A percentile compares a stretch with the other conserved stretches of the same genome.
These are phyloP conservation scores for Folsomia candida DNA, from an alignment of 2,888 invertebrate genomes.

Conservation along the genomic window DNA sequence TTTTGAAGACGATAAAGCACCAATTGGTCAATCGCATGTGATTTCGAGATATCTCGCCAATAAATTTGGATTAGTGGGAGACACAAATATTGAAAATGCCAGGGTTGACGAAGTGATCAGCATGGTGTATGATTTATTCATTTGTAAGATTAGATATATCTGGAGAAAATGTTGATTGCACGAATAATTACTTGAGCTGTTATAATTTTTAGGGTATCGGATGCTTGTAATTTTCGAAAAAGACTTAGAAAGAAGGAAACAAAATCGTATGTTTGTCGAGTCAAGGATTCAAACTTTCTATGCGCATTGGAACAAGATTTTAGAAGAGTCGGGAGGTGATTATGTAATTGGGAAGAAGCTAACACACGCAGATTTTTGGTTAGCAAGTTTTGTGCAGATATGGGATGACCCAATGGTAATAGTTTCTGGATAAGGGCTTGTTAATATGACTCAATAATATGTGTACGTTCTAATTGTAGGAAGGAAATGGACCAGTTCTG, in stretches of 20 bases:
- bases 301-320: conserved; percentile 18
- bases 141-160: conserved; percentile 11
- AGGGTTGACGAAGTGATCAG: conserved; percentile 28
- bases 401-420: conserved; percentile 31
- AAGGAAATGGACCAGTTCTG: conserved; percentile 28
- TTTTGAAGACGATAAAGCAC: conserved; percentile 46
- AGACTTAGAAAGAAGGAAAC: conserved; percentile 1
- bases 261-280: background rate
- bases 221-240: conserved; percentile 9
- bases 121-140: conserved; percentile 27
- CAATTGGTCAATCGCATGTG: conserved; percentile 47
- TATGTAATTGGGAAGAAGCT: conserved; percentile 28
- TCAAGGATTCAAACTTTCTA: conserved; percentile 24
- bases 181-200: background rate
- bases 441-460: too few species aligned
- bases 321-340: conserved; percentile 23
- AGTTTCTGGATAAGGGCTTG: background rate
- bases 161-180: background rate
- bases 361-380: conserved; percentile 37
- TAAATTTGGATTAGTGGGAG: conserved; percentile 33
- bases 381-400: conserved; percentile 26
- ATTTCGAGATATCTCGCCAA: conserved; percentile 50
- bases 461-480: conserved; percentile 11
- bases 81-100: conserved; percentile 31
- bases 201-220: conserved; percentile 20